Evolutionary conservation across 2,797 vertebrate species (phyloP).

Genomic region (Etheostoma nigrum): DNA sequence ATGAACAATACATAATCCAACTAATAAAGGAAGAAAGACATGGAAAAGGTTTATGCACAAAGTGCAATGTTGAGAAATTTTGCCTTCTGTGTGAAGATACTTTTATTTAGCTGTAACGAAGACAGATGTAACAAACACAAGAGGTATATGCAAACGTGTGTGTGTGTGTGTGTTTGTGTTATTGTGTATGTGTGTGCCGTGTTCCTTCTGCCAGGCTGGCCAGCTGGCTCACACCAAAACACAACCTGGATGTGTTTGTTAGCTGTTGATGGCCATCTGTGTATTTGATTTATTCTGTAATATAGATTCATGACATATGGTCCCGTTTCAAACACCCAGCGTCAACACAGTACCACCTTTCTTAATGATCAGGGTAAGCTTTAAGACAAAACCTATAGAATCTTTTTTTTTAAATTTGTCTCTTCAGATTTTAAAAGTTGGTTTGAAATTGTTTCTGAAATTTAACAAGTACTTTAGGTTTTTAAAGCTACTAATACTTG

Average conservation of each 20-base stretch:
- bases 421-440: not conserved
- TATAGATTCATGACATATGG: conserved; percentile 72
- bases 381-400: not conserved
- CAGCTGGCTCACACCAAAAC: conserved; percentile 76
- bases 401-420: too few species aligned
- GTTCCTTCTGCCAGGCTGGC: conserved; percentile 59
- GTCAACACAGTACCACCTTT: conserved; percentile 36
- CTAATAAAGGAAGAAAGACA: not conserved
- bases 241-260: conserved; percentile 75
- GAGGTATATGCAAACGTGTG: conserved; percentile 18
- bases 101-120: conserved; percentile 42
- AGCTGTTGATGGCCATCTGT: conserved; percentile 72
- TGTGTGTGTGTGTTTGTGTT: conserved; percentile 47
- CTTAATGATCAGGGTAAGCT: conserved; percentile 23
- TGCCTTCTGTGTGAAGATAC: not conserved
- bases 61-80: not conserved
- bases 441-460: conserved; percentile 15
- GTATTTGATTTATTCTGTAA: conserved; percentile 68
- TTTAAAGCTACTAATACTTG: not conserved
- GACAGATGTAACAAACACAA: conserved; percentile 40
- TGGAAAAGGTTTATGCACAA: not conserved
- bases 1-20: not conserved
- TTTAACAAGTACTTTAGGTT: not conserved
- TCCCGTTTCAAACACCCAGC: conserved; percentile 54
- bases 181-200: conserved; percentile 16